Base-by-base conservation (phyloP, 2,797 vertebrate species). In the Atherinosoma microstoma region DNA sequence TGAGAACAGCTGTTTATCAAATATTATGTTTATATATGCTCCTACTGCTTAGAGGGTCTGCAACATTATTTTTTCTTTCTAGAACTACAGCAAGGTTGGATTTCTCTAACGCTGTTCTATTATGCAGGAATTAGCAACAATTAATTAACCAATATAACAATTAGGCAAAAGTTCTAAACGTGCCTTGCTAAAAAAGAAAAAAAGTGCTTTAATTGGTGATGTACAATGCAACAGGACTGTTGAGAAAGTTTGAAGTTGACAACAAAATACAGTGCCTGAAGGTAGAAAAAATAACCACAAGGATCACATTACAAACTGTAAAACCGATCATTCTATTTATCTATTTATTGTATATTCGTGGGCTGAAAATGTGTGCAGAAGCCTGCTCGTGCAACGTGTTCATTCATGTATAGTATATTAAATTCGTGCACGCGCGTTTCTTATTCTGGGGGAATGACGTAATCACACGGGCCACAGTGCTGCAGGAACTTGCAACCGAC, bases 391-490 rank as follows among this genome's bases (percentile, higher is more conserved):
- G 72, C 81, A 81, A 76, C 1, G 70, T 79, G 76, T 85, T 83
- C 84, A 90, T 87, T 91, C 87, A 86, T 85, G 83, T 81, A 84
- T 79, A 88, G 49, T 76, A 67, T 20, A 82, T 77, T 73, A 32
- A 62, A 36, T 27, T 6, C 64, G 61, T 61, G 85, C 73, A 77
- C 87, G 88, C 84, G 85, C 84, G 1, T 70, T 45, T 73, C 76
- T 84, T 83, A 76, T 84, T 86, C 76, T 53, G 59, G 68, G 65
- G 42, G 76, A 70, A 86, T 92, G 57, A 91, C 90, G 90, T 93
- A 89, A 92, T 79, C 72, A 45, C 71, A 75, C n/a, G 53, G 58
- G 24, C 27, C 47, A 22, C 56, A 56, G 49, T 75, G 70, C 56
- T 76, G 76, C 70, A 60, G 73, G 54, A 85, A 80, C 45, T 76